A percentile compares a stretch with the other conserved stretches of the same genome.
These are phyloP conservation scores for Drosophila rubida DNA, from an alignment of 2,888 invertebrate species.

Conservation along the genomic window DNA sequence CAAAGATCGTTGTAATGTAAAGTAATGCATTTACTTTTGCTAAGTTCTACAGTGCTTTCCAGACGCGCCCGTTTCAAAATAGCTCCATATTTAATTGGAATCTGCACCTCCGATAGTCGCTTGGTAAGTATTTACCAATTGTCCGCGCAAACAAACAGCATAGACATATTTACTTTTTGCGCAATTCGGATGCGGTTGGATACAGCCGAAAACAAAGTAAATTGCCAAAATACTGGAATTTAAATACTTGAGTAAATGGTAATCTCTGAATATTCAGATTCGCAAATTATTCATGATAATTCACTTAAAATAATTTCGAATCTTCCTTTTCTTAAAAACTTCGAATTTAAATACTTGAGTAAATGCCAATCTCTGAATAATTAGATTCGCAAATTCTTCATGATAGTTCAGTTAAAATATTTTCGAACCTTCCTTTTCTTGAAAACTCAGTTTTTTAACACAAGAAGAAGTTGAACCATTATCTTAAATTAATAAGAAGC, in stretches of 20 bases:
- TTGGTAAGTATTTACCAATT: slow-evolving; percentile 24
- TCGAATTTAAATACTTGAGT: too few species aligned
- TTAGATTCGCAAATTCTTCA: too few species aligned
- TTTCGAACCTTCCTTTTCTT: too few species aligned
- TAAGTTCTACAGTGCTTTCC: slow-evolving; percentile 5
- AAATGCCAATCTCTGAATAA: too few species aligned
- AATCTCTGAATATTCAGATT: neutral
- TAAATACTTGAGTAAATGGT: neutral
- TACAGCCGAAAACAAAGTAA: neutral
- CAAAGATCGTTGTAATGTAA: slow-evolving; percentile 27
- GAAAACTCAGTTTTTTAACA: too few species aligned
- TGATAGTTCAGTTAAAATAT: too few species aligned
- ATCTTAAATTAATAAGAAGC: too few species aligned
- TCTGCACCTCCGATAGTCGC: neutral
- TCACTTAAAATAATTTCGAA: too few species aligned
- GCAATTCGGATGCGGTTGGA: neutral
- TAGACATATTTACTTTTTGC: neutral
- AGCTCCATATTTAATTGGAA: slow-evolving; percentile 17
- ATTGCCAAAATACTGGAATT: neutral
- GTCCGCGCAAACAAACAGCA: neutral
- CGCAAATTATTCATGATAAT: neutral
- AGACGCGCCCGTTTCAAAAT: slow-evolving; percentile 1
- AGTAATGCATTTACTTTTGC: slow-evolving; percentile 27
- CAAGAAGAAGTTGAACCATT: too few species aligned
- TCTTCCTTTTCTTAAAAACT: neutral